phyloP scores from a whole-genome alignment of 2,113 vertebrate genomes.

The cattle (Bos taurus) region ARS-UCD2.0 NC_037342.1:38786001-38786500 shows the following conservation, averaged over 20 bases:
- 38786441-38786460: background rate
- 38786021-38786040: background rate
- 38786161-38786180: background rate
- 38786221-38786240: background rate
- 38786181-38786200: background rate
- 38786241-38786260: background rate
- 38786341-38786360: background rate
- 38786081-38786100: background rate
- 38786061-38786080: background rate
- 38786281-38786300: background rate
- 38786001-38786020: background rate
- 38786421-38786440: background rate
- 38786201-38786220: background rate
- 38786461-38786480: background rate
- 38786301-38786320: background rate
- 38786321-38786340: background rate
- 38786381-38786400: background rate
- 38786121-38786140: background rate
- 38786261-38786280: background rate
- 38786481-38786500: background rate
- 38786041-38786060: background rate
- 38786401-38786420: background rate
- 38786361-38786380: background rate
- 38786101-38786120: background rate
- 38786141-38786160: background rate